Evolutionary conservation across 2,888 invertebrate species (phyloP).

Genomic region (Linnaemya tessellans): DNA sequence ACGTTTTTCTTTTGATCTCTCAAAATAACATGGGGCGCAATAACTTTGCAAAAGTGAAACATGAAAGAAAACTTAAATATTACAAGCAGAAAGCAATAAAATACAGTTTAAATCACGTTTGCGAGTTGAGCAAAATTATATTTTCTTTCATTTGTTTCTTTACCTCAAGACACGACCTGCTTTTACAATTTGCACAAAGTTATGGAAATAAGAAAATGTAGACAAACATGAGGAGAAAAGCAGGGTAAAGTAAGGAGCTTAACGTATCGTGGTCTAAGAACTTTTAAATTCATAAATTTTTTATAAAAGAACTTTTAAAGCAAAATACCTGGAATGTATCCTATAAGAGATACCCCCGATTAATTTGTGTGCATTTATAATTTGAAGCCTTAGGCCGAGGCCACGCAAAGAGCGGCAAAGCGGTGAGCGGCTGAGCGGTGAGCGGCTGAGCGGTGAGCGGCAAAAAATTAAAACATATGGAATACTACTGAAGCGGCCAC

Average conservation of each 20-base stretch:
- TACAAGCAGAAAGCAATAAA: constrained; percentile 14
- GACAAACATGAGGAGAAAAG: background rate
- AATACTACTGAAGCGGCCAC: too few relatives aligned
- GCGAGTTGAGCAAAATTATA: constrained; percentile 55
- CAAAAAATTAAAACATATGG: too few relatives aligned
- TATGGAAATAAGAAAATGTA: background rate
- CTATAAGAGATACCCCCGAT: too few relatives aligned
- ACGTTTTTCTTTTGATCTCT: background rate
- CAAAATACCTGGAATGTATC: too few relatives aligned
- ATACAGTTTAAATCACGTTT: constrained; percentile 66
- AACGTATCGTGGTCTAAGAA: background rate
- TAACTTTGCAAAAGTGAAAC: constrained; percentile 44
- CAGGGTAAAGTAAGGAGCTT: background rate
- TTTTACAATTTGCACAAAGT: constrained; percentile 10
- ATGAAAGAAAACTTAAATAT: constrained; percentile 21
- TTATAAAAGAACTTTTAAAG: background rate
- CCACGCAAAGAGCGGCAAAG: too few relatives aligned
- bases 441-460: too few relatives aligned
- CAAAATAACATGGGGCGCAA: background rate
- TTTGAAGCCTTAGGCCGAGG: too few relatives aligned
- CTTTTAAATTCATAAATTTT: background rate
- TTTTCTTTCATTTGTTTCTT: constrained; percentile 58
- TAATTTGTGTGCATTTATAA: too few relatives aligned
- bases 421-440: too few relatives aligned
- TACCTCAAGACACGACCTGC: constrained; percentile 32